A percentile compares a stretch with the other conserved stretches of the same genome.
Conservation (phyloP, 1,140 invertebrate genomes). For the Phymorhynchus buccinoides region DNA sequence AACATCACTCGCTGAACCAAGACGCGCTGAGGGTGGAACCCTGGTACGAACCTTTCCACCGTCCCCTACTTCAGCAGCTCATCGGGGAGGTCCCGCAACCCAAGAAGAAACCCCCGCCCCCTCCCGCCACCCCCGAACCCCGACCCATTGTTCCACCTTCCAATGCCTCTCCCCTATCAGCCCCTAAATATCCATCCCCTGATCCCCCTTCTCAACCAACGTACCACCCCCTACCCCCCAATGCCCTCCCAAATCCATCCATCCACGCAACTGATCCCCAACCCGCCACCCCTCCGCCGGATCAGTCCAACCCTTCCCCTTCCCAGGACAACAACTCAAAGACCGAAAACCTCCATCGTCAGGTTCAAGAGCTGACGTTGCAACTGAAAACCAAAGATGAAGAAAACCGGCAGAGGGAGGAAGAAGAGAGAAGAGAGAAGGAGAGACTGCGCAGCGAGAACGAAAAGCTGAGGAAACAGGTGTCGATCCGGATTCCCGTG, state of each 20-base stretch:
- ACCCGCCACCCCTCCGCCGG: no score
- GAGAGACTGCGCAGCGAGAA: neutral
- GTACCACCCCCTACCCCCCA: neutral
- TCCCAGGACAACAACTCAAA: no score
- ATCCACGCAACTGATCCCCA: no score
- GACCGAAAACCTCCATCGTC: no score
- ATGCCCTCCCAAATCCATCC: neutral
- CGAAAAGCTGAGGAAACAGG: neutral
- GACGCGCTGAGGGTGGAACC: neutral
- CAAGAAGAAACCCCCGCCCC: neutral
- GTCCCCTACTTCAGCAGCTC: neutral
- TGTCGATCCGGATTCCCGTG: neutral
- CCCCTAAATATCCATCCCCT: no score
- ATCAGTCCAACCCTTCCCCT: no score
- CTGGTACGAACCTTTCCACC: conserved; percentile 6
- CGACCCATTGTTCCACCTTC: neutral
- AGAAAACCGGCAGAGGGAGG: no score
- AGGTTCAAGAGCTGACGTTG: no score
- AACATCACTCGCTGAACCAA: neutral
- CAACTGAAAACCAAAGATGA: neutral
- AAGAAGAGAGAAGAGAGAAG: neutral
- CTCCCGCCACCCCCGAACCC: neutral
- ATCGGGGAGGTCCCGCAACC: neutral
- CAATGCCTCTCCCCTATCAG: neutral
- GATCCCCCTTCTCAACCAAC: no score